A percentile compares a stretch with the other conserved stretches of the same genome.
Conservation (phyloP, 2,888 invertebrate species). For the Aphrophora alni region DNA sequence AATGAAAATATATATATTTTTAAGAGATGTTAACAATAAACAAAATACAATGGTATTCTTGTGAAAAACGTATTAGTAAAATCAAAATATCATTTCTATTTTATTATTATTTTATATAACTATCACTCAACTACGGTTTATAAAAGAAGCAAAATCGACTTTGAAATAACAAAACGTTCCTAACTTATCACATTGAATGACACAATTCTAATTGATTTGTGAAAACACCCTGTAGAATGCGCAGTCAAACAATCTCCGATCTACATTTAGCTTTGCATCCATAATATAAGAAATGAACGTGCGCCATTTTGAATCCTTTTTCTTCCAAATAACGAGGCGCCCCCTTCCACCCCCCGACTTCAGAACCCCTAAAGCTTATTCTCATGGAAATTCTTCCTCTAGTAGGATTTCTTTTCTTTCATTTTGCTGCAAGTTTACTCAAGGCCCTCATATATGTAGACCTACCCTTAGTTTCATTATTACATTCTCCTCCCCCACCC, state of each 20-base stretch:
- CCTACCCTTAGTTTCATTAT: slow-evolving; percentile 41
- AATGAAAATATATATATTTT: too few species aligned
- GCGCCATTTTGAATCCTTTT: slow-evolving; percentile 43
- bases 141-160: too few species aligned
- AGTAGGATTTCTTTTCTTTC: slow-evolving; percentile 42
- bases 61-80: too few species aligned
- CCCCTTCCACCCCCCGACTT: slow-evolving; percentile 10
- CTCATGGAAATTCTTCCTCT: slow-evolving; percentile 42
- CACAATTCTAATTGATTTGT: background rate
- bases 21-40: too few species aligned
- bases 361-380: slow-evolving; percentile 37
- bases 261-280: slow-evolving; percentile 34
- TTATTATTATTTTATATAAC: too few species aligned
- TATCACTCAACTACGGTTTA: too few species aligned
- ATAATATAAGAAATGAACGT: slow-evolving; percentile 43
- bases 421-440: slow-evolving; percentile 40
- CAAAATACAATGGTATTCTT: too few species aligned
- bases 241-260: background rate
- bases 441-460: slow-evolving; percentile 36
- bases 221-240: background rate
- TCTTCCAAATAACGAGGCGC: slow-evolving; percentile 42
- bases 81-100: too few species aligned
- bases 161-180: too few species aligned
- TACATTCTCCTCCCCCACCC: slow-evolving; percentile 37
- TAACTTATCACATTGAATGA: too few species aligned